Evolutionary conservation across 2,888 invertebrate genomes (phyloP).

Genomic region (Neoscelio sp.): DNA sequence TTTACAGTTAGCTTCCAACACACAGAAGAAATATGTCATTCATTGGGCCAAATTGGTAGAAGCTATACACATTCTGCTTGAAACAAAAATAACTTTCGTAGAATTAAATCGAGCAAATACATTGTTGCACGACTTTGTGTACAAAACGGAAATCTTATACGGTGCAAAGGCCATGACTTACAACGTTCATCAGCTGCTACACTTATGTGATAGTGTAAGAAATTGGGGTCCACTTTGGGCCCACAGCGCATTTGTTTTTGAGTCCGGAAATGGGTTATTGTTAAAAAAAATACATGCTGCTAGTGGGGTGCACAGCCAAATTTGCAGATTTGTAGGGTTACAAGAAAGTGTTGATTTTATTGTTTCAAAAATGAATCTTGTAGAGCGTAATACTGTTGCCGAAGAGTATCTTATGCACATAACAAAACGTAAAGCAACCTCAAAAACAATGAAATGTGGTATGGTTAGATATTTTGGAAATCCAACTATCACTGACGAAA

Average conservation of each 20-base stretch:
- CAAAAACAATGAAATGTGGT: not conserved
- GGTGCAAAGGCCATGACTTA: not conserved
- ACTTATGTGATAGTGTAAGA: not conserved
- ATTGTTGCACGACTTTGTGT: not conserved
- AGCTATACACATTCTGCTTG: not conserved
- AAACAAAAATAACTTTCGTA: not conserved
- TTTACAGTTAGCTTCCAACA: not conserved
- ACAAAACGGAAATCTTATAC: not conserved
- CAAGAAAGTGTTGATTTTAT: constrained; percentile 18
- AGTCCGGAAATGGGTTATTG: not conserved
- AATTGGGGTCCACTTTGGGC: constrained; percentile 2
- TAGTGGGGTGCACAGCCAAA: constrained; percentile 15
- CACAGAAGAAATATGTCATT: not conserved
- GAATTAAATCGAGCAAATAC: not conserved
- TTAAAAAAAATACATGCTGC: not conserved
- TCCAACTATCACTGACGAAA: not conserved
- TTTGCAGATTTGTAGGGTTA: not conserved
- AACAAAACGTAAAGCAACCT: not conserved
- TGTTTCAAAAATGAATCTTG: not conserved
- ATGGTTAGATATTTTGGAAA: constrained; percentile 20
- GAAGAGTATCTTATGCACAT: constrained; percentile 9
- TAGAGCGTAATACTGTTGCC: not conserved
- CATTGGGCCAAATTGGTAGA: not conserved
- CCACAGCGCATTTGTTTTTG: not conserved
- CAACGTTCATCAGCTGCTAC: not conserved